Evolutionary conservation across 1,140 invertebrate species (phyloP).

Genomic region (Drosophila equinoxialis): DNA sequence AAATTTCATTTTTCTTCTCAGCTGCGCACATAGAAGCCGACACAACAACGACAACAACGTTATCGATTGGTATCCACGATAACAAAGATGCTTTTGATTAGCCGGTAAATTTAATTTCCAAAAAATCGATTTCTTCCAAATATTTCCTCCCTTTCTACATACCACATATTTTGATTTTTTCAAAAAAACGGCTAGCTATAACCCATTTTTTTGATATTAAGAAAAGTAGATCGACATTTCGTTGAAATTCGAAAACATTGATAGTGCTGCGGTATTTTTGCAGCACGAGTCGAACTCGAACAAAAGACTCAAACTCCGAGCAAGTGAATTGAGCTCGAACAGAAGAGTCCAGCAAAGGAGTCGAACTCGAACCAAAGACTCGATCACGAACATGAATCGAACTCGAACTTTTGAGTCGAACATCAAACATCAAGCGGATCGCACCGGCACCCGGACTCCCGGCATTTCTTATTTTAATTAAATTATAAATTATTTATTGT

Average conservation of each 20-base stretch:
- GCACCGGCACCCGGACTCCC: slow-evolving; percentile 9
- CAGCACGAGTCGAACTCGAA: too few species aligned
- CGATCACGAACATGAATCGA: background rate
- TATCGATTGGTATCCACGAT: too few species aligned
- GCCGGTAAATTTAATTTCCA: background rate
- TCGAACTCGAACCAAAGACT: background rate
- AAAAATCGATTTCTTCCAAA: background rate
- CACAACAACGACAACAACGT: too few species aligned
- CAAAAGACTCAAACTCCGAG: background rate
- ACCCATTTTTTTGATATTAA: too few species aligned
- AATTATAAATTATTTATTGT: slow-evolving; percentile 8
- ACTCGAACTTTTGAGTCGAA: too few species aligned
- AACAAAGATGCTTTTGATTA: background rate
- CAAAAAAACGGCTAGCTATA: too few species aligned
- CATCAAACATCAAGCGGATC: background rate
- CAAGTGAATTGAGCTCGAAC: background rate
- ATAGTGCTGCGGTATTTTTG: too few species aligned
- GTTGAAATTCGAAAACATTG: too few species aligned
- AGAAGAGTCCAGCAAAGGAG: too few species aligned
- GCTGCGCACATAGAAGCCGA: background rate
- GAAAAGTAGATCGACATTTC: too few species aligned
- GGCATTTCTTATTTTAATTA: slow-evolving; percentile 7
- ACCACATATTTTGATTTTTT: too few species aligned
- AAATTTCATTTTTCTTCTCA: background rate
- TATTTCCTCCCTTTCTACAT: too few species aligned